phyloP scores from a whole-genome alignment of 2,113 vertebrate genomes.

The Meleagris gallopavo region DNA sequence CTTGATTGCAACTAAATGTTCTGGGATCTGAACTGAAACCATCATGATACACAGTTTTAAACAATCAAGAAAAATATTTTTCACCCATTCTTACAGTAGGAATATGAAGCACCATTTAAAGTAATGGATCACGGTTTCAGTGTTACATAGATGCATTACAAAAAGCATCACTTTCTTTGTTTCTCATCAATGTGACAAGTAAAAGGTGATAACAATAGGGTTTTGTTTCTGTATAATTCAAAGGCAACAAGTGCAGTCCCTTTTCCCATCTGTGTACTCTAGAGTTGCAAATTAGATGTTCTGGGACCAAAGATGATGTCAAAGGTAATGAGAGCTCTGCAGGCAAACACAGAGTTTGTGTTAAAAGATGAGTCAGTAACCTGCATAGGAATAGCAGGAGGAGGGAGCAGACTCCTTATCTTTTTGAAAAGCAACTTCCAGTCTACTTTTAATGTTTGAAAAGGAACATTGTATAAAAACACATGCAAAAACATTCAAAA shows the following conservation, averaged over 20 bases:
- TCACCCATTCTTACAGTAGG: constrained; percentile 12
- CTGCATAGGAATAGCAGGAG: constrained; percentile 62
- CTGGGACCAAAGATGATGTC: constrained; percentile 70
- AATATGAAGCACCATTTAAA: constrained; percentile 24
- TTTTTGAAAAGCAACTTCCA: constrained; percentile 16
- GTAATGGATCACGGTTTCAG: constrained; percentile 11
- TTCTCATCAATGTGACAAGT: constrained; percentile 26
- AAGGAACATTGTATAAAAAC: background rate
- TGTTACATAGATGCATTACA: constrained; percentile 7
- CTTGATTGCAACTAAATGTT: background rate
- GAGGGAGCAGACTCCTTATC: constrained; percentile 32
- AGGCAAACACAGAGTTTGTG: constrained; percentile 47
- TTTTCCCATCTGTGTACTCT: constrained; percentile 31
- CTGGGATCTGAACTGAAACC: background rate
- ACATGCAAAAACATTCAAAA: background rate
- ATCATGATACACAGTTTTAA: constrained; percentile 13
- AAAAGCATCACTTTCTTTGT: constrained; percentile 15
- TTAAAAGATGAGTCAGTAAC: constrained; percentile 69
- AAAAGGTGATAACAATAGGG: constrained; percentile 45
- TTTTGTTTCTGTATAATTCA: constrained; percentile 31
- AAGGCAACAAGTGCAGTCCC: constrained; percentile 20
- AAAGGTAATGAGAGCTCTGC: constrained; percentile 73
- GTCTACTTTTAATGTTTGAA: background rate
- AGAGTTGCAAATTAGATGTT: constrained; percentile 72
- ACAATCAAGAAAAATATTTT: constrained; percentile 9